Conservation (phyloP, 1,140 invertebrate species). For the Drosophila triauraria region DNA sequence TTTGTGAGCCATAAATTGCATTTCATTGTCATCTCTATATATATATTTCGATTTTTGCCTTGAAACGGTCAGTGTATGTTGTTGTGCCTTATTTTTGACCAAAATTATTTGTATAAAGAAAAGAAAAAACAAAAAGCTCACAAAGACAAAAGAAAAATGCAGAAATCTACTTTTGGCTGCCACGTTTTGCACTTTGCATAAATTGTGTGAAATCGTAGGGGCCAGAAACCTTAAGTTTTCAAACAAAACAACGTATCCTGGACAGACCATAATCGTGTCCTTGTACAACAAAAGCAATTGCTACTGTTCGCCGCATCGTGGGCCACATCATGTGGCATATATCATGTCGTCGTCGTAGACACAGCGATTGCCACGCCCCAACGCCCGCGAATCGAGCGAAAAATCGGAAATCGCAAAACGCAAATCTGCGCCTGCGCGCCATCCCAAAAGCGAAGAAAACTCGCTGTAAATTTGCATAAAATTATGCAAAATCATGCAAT, state of each 20-base stretch:
- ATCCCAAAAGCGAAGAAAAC: conserved; percentile 14
- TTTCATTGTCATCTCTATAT: conserved; percentile 33
- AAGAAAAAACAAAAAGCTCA: conserved; percentile 42
- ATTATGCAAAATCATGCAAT: conserved; percentile 85
- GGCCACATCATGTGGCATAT: conserved; percentile 78
- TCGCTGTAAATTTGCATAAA: conserved; percentile 77
- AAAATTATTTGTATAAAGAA: conserved; percentile 59
- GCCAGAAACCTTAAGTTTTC: neutral
- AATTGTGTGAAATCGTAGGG: conserved; percentile 56
- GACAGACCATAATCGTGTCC: conserved; percentile 69
- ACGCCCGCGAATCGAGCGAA: conserved; percentile 36
- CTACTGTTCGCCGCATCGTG: conserved; percentile 80
- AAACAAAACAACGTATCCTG: conserved; percentile 20
- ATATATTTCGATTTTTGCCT: conserved; percentile 18
- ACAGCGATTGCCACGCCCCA: conserved; percentile 70
- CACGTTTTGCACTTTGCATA: conserved; percentile 81
- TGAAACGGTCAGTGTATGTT: conserved; percentile 29
- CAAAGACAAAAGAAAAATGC: conserved; percentile 43
- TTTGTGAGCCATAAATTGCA: conserved; percentile 46
- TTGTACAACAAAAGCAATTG: conserved; percentile 84
- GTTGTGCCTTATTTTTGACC: conserved; percentile 7
- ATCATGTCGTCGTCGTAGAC: conserved; percentile 70
- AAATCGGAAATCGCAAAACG: conserved; percentile 34
- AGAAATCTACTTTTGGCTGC: conserved; percentile 48
- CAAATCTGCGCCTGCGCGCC: conserved; percentile 52